These are phyloP conservation scores for Lasioglossum baleicum DNA, from an alignment of 1,140 invertebrate species.

Conservation along the genomic window DNA sequence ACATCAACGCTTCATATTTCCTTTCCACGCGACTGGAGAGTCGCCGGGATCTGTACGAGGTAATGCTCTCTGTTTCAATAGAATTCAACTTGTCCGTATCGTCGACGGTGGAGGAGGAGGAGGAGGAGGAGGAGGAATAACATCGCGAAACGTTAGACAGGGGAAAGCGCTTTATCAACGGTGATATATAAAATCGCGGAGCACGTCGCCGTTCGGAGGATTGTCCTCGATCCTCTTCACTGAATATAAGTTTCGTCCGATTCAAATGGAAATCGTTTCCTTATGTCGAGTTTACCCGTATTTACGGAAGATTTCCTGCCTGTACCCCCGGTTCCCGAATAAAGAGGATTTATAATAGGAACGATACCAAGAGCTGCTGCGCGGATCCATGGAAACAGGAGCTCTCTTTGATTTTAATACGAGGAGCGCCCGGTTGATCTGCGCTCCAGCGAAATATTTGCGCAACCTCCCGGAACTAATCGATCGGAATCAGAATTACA, in stretches of 20 bases:
- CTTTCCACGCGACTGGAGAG: slow-evolving; percentile 29
- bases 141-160: slow-evolving; percentile 42
- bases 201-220: slow-evolving; percentile 19
- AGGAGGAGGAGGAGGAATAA: slow-evolving; percentile 1
- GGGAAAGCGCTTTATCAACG: slow-evolving; percentile 49
- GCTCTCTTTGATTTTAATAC: background rate
- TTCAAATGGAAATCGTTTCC: slow-evolving; percentile 53
- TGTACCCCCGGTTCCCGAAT: background rate
- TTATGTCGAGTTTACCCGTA: slow-evolving; percentile 45
- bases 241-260: slow-evolving; percentile 45
- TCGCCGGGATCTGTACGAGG: slow-evolving; percentile 25
- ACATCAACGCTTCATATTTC: background rate
- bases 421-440: background rate
- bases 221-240: slow-evolving; percentile 34
- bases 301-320: slow-evolving; percentile 34
- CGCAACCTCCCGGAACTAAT: background rate
- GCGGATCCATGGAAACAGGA: background rate
- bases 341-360: slow-evolving; percentile 51
- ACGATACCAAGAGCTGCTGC: background rate
- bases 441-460: background rate
- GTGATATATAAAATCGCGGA: slow-evolving; percentile 54
- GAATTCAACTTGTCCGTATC: slow-evolving; percentile 46
- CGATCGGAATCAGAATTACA: too few species aligned
- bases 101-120: background rate
- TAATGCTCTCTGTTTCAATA: slow-evolving; percentile 37